phyloP scores from a whole-genome alignment of 2,113 vertebrate genomes.

The Cairina moschata region DNA sequence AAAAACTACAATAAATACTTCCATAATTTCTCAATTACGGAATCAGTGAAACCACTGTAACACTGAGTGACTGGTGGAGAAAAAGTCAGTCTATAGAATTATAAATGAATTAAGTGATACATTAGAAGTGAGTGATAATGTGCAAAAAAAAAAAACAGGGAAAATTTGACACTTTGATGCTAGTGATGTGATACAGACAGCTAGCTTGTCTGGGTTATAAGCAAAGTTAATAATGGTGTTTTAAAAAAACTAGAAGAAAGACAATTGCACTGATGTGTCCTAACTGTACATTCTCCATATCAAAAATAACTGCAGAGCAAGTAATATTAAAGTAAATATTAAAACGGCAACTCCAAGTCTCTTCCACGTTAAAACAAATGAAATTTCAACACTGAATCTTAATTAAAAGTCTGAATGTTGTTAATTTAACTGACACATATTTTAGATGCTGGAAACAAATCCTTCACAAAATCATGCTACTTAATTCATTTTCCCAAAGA shows the following conservation, averaged over 20 bases:
- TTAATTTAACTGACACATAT: not conserved
- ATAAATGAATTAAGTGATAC: not conserved
- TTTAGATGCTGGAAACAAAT: not conserved
- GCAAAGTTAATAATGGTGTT: not conserved
- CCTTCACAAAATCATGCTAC: not conserved
- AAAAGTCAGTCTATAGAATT: not conserved
- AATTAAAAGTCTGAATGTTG: not conserved
- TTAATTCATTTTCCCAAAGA: not conserved
- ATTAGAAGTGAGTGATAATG: not conserved
- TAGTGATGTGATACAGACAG: fast-evolving
- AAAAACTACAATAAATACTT: not conserved
- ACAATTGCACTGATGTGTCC: not conserved
- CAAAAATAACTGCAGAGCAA: not conserved
- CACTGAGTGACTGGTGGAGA: not conserved
- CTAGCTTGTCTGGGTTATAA: not conserved
- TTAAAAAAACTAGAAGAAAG: not conserved
- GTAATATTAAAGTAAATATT: too few relatives aligned
- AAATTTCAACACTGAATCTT: not conserved
- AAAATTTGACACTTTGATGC: not conserved
- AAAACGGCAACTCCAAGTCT: not conserved
- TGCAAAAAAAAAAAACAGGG: too few relatives aligned
- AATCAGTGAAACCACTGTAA: not conserved
- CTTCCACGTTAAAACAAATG: not conserved
- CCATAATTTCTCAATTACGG: not conserved
- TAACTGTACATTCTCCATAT: not conserved